Conservation (phyloP, 2,888 invertebrate genomes). For the Hirtodrosophila duncani region DNA sequence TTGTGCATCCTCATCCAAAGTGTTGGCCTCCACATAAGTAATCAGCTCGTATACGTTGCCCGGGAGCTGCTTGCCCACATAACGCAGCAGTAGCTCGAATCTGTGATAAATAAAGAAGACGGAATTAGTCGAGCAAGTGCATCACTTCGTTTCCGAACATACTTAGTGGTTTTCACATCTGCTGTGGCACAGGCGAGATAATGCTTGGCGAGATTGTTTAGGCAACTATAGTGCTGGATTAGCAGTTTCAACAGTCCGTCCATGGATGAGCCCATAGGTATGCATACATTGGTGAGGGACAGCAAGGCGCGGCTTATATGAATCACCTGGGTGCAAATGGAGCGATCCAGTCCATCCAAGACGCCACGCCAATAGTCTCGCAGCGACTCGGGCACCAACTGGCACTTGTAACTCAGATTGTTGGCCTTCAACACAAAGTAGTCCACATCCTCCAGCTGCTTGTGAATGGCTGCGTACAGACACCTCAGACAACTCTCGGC, state of each 20-base stretch:
- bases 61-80: constrained; percentile 81
- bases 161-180: constrained; percentile 61
- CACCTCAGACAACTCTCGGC: constrained; percentile 66
- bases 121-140: not conserved
- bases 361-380: constrained; percentile 78
- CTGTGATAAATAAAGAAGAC: constrained; percentile 63
- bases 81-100: constrained; percentile 79
- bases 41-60: constrained; percentile 80
- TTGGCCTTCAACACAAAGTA: constrained; percentile 78
- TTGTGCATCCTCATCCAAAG: constrained; percentile 60
- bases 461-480: constrained; percentile 68
- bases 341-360: constrained; percentile 80
- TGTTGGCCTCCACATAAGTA: constrained; percentile 80
- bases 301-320: constrained; percentile 80
- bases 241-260: constrained; percentile 81
- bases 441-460: constrained; percentile 76
- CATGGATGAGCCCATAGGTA: constrained; percentile 80
- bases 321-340: constrained; percentile 81
- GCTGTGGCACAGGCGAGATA: constrained; percentile 79
- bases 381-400: constrained; percentile 78
- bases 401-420: constrained; percentile 77
- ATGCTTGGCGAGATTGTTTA: constrained; percentile 81
- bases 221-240: constrained; percentile 80
- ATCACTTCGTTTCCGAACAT: too few relatives aligned
- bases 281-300: constrained; percentile 79